Evolutionary conservation across 2,113 vertebrate species (phyloP).

Genomic region (Macquaria australasica): DNA sequence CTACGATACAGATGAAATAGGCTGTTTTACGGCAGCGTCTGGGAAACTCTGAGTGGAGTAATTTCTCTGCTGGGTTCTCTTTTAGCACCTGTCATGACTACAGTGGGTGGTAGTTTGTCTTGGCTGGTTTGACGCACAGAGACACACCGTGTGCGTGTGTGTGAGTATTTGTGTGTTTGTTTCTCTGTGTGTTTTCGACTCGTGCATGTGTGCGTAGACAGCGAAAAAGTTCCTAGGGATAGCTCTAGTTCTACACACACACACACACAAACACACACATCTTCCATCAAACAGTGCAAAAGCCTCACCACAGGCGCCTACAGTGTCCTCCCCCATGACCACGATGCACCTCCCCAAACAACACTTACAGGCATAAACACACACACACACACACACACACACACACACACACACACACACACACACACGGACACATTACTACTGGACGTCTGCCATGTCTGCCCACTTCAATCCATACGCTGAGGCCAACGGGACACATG

Average conservation of each 20-base stretch:
- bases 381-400: conserved; percentile 28
- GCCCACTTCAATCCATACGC: conserved; percentile 74
- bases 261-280: conserved; percentile 29
- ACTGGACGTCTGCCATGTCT: conserved; percentile 70
- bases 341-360: conserved; percentile 52
- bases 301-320: conserved; percentile 72
- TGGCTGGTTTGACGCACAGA: conserved; percentile 56
- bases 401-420: conserved; percentile 47
- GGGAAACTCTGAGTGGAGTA: conserved; percentile 51
- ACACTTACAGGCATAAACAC: conserved; percentile 36
- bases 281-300: conserved; percentile 47
- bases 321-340: conserved; percentile 60
- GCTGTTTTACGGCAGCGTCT: conserved; percentile 32
- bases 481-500: conserved; percentile 41
- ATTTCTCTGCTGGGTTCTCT: conserved; percentile 56
- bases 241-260: conserved; percentile 11
- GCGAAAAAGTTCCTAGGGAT: conserved; percentile 27
- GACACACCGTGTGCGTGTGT: not conserved
- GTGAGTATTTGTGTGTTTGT: conserved; percentile 23
- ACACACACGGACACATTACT: conserved; percentile 50
- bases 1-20: conserved; percentile 26
- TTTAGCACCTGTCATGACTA: conserved; percentile 74
- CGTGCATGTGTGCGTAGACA: conserved; percentile 19
- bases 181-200: not conserved
- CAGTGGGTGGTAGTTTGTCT: conserved; percentile 65